These are phyloP conservation scores for Brachyhypopomus occidentalis DNA, from an alignment of 2,113 vertebrate genomes.

Conservation along the genomic window DNA sequence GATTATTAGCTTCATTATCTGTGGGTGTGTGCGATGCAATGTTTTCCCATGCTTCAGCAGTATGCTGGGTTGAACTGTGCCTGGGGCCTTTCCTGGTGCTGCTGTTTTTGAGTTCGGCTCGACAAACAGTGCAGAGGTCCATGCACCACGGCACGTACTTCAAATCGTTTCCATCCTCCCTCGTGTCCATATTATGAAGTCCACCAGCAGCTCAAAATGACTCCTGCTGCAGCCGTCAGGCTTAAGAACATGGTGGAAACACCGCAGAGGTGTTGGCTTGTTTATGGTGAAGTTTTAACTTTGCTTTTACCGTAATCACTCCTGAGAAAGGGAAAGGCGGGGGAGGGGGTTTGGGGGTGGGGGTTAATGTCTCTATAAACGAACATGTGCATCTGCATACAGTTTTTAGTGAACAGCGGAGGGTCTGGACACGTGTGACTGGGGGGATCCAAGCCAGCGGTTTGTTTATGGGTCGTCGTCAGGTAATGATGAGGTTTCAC, in stretches of 20 bases:
- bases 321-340: background rate
- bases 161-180: slow-evolving; percentile 39
- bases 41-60: slow-evolving; percentile 17
- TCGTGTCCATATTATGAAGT: slow-evolving; percentile 23
- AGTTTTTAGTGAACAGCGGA: background rate
- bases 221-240: background rate
- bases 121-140: slow-evolving; percentile 22
- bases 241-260: background rate
- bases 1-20: slow-evolving; percentile 34
- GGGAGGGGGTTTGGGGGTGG: background rate
- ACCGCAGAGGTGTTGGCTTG: background rate
- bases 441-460: slow-evolving; percentile 15
- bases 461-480: slow-evolving; percentile 29
- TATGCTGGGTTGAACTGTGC: slow-evolving; percentile 34
- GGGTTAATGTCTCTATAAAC: background rate
- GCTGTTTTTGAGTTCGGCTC: slow-evolving; percentile 43
- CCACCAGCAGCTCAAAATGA: background rate
- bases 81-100: slow-evolving; percentile 22
- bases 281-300: slow-evolving; percentile 16
- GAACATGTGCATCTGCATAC: background rate
- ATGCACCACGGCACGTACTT: slow-evolving; percentile 34
- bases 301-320: background rate
- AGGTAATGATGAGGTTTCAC: slow-evolving; percentile 27
- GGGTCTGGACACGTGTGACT: slow-evolving; percentile 4
- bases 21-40: slow-evolving; percentile 30